Evolutionary conservation across 1,140 invertebrate genomes (phyloP), one percentile per base, ranked within the genome.

Genomic region (Danaus plexippus): DNA sequence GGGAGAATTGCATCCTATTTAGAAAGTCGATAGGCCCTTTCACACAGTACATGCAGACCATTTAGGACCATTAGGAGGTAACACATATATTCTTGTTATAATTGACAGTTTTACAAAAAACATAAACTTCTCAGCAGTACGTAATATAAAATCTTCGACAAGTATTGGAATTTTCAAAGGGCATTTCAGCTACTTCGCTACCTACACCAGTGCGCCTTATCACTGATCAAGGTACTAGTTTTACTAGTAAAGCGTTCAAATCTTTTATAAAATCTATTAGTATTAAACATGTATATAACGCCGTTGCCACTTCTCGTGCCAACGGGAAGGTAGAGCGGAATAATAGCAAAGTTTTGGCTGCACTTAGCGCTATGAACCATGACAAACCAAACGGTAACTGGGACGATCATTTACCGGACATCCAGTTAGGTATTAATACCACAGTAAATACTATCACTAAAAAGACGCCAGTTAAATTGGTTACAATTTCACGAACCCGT

Each of bases 61-160:
- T 45, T 41, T 62, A 6, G 60, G 56, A 8, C 61, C 52, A 0
- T 63, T 63, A 43, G 15, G 11, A 12, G 51, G 49, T 3, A 64
- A 64, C n/a, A 9, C 15, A 1, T 60, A 64, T 44, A 12, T 60
- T 1, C 44, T 64, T 5, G 44, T 57, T 1, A 57, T 64, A n/a
- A 48, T 64, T 41, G 63, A 64, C 41, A 43, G 45, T 9, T 61
- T 57, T 43, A 64, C 63, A 12, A 64, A 64, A 48, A 60, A 43
- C 48, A 9, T 64, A 1, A 61, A 53, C 47, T 48, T 64, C 13
- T 40, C 9, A 9, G 10, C 47, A 10, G 58, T 64, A 0, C 51
- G 15, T 40, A 52, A 64, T 55, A 64, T 54, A 8, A 64, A 58
- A 54, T 43, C 51, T 0, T 9, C 43, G 22, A 57, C 57, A 0